A percentile compares a stretch with the other conserved stretches of the same genome.
Conservation (phyloP, 2,888 invertebrate genomes). For the Archaeoteleia sp. region DNA sequence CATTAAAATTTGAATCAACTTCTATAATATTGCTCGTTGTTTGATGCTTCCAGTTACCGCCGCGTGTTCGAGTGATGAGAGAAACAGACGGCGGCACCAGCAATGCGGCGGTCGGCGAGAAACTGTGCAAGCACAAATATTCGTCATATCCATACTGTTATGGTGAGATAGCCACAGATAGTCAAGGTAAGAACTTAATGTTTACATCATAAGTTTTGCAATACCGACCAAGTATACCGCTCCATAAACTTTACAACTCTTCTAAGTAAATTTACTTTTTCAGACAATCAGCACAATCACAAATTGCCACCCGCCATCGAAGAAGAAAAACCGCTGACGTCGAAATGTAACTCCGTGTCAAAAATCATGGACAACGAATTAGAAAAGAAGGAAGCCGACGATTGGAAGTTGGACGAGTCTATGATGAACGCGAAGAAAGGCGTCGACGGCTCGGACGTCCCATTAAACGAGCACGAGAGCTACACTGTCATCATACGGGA, state of each 20-base stretch:
- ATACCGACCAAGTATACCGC: conserved; percentile 6
- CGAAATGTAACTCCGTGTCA: conserved; percentile 67
- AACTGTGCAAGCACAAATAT: conserved; percentile 90
- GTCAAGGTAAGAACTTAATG: conserved; percentile 77
- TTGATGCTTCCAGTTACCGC: conserved; percentile 78
- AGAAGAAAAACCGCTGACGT: conserved; percentile 71
- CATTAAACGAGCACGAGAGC: conserved; percentile 80
- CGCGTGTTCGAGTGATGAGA: conserved; percentile 84
- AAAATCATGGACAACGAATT: conserved; percentile 65
- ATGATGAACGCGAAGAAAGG: conserved; percentile 60
- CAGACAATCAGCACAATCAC: conserved; percentile 71
- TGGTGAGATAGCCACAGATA: conserved; percentile 87
- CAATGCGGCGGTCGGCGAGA: conserved; percentile 76
- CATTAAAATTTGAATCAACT: no score
- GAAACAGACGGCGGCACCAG: conserved; percentile 78
- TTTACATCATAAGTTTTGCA: conserved; percentile 6
- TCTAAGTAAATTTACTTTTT: conserved; percentile 15
- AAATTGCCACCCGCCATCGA: conserved; percentile 67
- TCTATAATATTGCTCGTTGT: no score
- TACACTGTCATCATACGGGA: conserved; percentile 87
- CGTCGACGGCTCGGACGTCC: conserved; percentile 36
- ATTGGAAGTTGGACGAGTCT: conserved; percentile 69
- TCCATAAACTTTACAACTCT: background rate
- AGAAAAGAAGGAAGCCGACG: conserved; percentile 66
- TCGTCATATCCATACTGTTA: conserved; percentile 93